A percentile compares a stretch with the other conserved stretches of the same genome.
Conservation (phyloP, 2,888 invertebrate genomes). For the Chloroclystis v-ata region DNA sequence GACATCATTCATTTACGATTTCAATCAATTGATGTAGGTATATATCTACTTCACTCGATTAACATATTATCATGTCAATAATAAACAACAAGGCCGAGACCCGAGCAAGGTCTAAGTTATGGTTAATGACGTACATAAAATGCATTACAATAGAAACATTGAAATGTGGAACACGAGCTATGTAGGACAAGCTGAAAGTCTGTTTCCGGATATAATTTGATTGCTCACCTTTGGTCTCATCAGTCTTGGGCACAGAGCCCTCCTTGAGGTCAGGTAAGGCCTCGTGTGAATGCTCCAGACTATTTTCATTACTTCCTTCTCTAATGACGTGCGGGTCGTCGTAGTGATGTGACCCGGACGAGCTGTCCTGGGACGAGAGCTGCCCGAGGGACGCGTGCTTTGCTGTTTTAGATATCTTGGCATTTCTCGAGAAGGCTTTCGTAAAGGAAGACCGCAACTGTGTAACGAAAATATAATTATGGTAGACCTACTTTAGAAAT, state of each 20-base stretch:
- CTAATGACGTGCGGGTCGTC: constrained; percentile 74
- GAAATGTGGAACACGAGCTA: not conserved
- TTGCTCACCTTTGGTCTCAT: constrained; percentile 69
- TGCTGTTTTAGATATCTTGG: constrained; percentile 85
- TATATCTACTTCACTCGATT: too few species aligned
- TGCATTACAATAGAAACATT: not conserved
- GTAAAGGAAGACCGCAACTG: constrained; percentile 96
- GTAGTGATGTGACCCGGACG: constrained; percentile 70
- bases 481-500: not conserved
- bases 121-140: not conserved
- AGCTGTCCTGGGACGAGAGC: constrained; percentile 73
- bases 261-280: constrained; percentile 61
- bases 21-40: too few species aligned
- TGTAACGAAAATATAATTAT: constrained; percentile 27
- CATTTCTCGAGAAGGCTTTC: constrained; percentile 95
- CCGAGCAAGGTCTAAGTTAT: not conserved
- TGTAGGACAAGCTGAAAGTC: not conserved
- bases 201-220: not conserved
- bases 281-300: constrained; percentile 74
- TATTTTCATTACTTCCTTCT: constrained; percentile 74
- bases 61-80: too few species aligned
- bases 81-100: too few species aligned
- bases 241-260: constrained; percentile 52
- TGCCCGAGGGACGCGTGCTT: constrained; percentile 75
- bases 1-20: too few species aligned